Percentiles rank a stretch among this genome's conserved stretches.
Conservation (phyloP, 1,140 invertebrate genomes). For the Chymomyza costata region DNA sequence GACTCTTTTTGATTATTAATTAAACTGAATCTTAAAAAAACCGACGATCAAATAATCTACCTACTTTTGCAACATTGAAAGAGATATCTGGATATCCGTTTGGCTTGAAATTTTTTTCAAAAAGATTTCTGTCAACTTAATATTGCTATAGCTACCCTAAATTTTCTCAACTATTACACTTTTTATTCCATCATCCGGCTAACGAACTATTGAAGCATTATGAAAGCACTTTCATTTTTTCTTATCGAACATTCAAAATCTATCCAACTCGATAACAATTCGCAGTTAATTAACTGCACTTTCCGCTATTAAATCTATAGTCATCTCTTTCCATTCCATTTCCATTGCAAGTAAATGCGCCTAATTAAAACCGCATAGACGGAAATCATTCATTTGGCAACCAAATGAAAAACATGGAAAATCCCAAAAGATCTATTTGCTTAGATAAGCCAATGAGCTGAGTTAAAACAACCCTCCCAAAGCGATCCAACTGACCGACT, state of each 20-base stretch:
- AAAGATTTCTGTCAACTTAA: too few species aligned
- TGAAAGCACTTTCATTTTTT: too few species aligned
- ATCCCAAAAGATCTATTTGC: conserved; percentile 30
- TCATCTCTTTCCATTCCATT: conserved; percentile 10
- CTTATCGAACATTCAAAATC: conserved; percentile 46
- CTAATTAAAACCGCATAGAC: conserved; percentile 67
- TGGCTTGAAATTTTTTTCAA: too few species aligned
- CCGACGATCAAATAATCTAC: too few species aligned
- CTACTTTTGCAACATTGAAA: too few species aligned
- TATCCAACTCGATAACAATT: conserved; percentile 59
- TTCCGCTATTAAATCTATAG: conserved; percentile 16
- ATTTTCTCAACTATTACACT: too few species aligned
- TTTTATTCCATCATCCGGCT: too few species aligned
- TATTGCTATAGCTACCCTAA: too few species aligned
- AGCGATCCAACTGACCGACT: conserved; percentile 7
- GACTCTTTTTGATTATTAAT: too few species aligned
- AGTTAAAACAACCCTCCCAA: conserved; percentile 39
- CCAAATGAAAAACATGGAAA: conserved; percentile 25
- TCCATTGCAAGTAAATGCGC: conserved; percentile 5
- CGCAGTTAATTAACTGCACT: conserved; percentile 61
- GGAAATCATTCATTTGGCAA: conserved; percentile 65
- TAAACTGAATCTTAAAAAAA: too few species aligned
- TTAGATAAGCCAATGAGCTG: conserved; percentile 46
- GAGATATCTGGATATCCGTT: too few species aligned
- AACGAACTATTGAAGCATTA: too few species aligned